Conservation (phyloP, 1,140 invertebrate species). For the Pinna nobilis region DNA sequence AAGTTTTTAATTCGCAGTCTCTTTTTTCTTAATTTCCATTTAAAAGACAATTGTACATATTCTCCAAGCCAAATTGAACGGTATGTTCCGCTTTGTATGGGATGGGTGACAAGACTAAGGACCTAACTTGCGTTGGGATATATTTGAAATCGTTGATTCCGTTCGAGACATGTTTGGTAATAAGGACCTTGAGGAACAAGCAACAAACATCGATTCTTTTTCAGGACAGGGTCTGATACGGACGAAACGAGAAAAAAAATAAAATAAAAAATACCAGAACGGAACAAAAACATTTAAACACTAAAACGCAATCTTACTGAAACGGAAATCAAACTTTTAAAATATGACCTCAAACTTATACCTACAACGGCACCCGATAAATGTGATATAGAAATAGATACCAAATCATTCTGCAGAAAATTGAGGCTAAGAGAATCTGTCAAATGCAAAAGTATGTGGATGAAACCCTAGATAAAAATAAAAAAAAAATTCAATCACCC, state of each 20-base stretch:
- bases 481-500: too few species aligned
- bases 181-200: not conserved
- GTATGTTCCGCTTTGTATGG: too few species aligned
- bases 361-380: not conserved
- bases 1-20: too few species aligned
- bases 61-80: too few species aligned
- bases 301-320: not conserved
- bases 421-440: not conserved
- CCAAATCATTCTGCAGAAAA: not conserved
- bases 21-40: too few species aligned
- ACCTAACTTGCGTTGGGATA: too few species aligned
- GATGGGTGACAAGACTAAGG: too few species aligned
- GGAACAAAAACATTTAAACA: not conserved
- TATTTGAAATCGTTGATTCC: too few species aligned
- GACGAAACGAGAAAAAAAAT: too few species aligned
- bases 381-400: not conserved
- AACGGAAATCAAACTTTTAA: not conserved
- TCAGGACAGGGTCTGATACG: not conserved
- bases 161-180: not conserved
- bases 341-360: not conserved
- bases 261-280: slow-evolving; percentile 7
- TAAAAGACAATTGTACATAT: too few species aligned
- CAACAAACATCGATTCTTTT: not conserved
- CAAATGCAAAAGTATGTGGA: not conserved
- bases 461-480: not conserved